phyloP scores from a whole-genome alignment of 2,888 invertebrate genomes.

The Physocephala rufipes region DNA sequence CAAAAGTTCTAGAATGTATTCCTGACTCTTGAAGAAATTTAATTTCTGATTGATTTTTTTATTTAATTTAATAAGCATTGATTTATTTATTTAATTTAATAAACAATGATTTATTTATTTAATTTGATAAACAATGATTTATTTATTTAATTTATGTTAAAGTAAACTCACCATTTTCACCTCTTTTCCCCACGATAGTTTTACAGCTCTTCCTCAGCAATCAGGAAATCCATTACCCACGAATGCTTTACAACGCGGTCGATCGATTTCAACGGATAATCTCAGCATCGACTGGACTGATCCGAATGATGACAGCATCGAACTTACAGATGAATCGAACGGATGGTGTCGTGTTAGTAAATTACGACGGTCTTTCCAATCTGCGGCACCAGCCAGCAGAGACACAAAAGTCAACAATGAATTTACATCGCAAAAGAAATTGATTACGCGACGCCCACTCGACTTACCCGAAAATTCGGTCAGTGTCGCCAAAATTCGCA shows the following conservation, averaged over 20 bases:
- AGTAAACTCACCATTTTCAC: constrained; percentile 41
- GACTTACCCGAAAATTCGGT: constrained; percentile 68
- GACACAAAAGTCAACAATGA: constrained; percentile 6
- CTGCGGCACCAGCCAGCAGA: constrained; percentile 67
- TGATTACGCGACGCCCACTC: constrained; percentile 50
- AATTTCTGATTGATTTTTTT: too few relatives aligned
- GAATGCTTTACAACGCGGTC: constrained; percentile 56
- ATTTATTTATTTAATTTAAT: background rate
- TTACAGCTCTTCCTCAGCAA: constrained; percentile 48
- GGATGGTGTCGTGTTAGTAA: constrained; percentile 76
- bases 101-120: too few relatives aligned
- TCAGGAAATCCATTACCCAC: background rate
- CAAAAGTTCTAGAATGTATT: too few relatives aligned
- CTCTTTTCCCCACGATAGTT: constrained; percentile 50
- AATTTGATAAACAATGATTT: too few relatives aligned
- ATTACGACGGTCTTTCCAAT: constrained; percentile 74
- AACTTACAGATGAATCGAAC: constrained; percentile 66
- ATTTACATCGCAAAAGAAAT: background rate
- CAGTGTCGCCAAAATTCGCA: constrained; percentile 68
- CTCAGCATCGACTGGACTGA: constrained; percentile 61
- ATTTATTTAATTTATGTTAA: constrained; percentile 16
- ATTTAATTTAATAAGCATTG: too few relatives aligned
- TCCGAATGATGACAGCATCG: constrained; percentile 50
- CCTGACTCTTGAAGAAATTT: too few relatives aligned
- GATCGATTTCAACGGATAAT: constrained; percentile 69